Evolutionary conservation across 2,888 invertebrate genomes (phyloP), one percentile per base, ranked within the genome.

Genomic region (Cephus pygmeus): DNA sequence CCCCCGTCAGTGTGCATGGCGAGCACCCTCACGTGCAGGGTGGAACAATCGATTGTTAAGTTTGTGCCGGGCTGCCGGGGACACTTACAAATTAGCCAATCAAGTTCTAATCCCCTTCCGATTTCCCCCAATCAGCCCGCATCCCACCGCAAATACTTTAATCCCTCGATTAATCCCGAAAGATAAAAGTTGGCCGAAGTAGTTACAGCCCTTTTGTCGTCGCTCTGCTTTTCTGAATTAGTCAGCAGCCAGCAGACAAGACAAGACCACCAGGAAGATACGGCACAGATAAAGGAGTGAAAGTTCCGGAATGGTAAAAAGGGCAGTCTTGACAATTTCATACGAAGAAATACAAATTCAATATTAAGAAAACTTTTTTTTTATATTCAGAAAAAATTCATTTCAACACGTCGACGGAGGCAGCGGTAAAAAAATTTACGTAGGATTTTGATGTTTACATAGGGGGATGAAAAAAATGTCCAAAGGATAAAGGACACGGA

Each of bases 1-100:
- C 12, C 12, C 31, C 23, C 56, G 33, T 71, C 71, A 34, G 71
- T 31, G 71, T 71, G 71, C 71, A 71, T 23, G 33, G 71, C 71
- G 71, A 71, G 15, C 71, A 71, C 71, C 31, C 71, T 71, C 71
- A 71, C 69, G 71, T 69, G 69, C 36, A 71, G 75, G 75, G 69
- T 15, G 73, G 75, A 82, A 77, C 83, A 85, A 90, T 90, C 90
- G 90, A 91, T 90, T 88, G 90, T 87, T 88, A 89, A 90, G 87
- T 89, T 87, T 82, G 83, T 80, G 82, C 81, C 79, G 82, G 83
- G 84, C 89, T 89, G 90, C 87, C 83, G 84, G 84, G 86, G 91
- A 91, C 90, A 91, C 90, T 91, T 91, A 91, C 91, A 91, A 91
- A 91, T 91, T 91, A 91, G 91, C 90, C 91, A 91, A 91, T 91